These are phyloP conservation scores for Microctenopoma steveboyesi DNA, from an alignment of 2,797 vertebrate species.

Conservation along the genomic window DNA sequence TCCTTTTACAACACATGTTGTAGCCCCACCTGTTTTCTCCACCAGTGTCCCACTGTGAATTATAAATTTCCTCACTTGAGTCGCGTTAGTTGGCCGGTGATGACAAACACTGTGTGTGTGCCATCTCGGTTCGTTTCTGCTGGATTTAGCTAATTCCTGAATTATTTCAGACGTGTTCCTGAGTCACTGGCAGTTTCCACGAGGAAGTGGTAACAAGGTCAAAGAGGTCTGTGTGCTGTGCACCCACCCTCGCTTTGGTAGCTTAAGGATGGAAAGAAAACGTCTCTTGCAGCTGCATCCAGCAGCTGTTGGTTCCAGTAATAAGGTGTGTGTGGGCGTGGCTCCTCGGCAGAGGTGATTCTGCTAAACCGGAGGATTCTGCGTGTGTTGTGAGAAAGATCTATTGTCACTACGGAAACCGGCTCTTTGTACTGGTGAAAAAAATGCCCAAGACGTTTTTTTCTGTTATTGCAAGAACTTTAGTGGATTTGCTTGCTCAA, in stretches of 20 bases:
- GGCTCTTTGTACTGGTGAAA: not conserved
- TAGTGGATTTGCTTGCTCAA: too few species aligned
- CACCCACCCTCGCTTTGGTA: not conserved
- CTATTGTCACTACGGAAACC: not conserved
- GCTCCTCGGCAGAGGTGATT: slow-evolving; percentile 7
- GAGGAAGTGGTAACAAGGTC: slow-evolving; percentile 29
- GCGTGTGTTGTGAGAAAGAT: not conserved
- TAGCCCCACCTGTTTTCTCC: not conserved
- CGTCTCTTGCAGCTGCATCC: slow-evolving; percentile 1
- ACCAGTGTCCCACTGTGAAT: not conserved
- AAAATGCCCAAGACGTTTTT: not conserved
- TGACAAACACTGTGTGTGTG: slow-evolving; percentile 48
- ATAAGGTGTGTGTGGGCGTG: not conserved
- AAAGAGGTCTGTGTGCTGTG: slow-evolving; percentile 17
- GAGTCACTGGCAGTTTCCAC: slow-evolving; percentile 40
- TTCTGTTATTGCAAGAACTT: not conserved
- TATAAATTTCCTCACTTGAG: slow-evolving; percentile 14
- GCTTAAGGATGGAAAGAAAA: slow-evolving; percentile 14
- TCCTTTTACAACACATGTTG: not conserved
- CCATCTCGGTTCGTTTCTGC: slow-evolving; percentile 41
- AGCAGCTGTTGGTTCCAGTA: slow-evolving; percentile 18
- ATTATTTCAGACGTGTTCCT: slow-evolving; percentile 34
- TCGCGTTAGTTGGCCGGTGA: slow-evolving; percentile 17
- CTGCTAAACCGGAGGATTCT: not conserved
- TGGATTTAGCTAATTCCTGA: slow-evolving; percentile 47